Percentiles rank a stretch among this genome's conserved stretches.
These are phyloP conservation scores for Ascaphus truei DNA, from an alignment of 2,113 vertebrate genomes.

Conservation along the genomic window DNA sequence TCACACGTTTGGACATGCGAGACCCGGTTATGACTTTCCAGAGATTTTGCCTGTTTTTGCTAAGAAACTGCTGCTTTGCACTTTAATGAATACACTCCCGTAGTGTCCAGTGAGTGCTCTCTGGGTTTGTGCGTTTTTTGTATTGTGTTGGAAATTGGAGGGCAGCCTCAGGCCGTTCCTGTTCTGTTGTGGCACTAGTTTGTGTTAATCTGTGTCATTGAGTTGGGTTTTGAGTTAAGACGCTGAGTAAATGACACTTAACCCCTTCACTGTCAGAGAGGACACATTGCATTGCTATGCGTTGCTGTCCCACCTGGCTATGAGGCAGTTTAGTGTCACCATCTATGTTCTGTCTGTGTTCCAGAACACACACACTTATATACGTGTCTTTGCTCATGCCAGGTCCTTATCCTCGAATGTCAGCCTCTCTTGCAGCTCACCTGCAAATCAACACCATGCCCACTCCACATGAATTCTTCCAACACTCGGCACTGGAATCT, in stretches of 20 bases:
- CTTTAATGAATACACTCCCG: no score
- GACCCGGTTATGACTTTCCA: no score
- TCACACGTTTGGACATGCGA: no score
- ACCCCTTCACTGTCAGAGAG: background rate
- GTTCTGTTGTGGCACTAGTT: background rate
- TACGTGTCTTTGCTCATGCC: background rate
- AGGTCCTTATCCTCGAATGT: background rate
- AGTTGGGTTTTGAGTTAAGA: background rate
- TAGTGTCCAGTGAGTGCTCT: no score
- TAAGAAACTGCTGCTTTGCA: no score
- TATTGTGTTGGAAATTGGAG: no score
- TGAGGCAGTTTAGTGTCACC: no score
- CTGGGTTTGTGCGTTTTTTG: no score
- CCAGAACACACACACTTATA: background rate
- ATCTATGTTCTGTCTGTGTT: no score
- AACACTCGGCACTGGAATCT: background rate
- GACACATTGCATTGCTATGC: background rate
- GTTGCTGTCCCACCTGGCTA: background rate
- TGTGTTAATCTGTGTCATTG: background rate
- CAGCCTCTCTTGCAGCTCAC: background rate
- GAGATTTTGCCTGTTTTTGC: no score
- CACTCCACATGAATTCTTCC: background rate
- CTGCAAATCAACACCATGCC: background rate
- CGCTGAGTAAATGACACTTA: no score
- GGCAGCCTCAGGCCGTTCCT: no score